Base-by-base conservation (phyloP, 1,140 invertebrate species). In the Dysdera silvatica region DNA sequence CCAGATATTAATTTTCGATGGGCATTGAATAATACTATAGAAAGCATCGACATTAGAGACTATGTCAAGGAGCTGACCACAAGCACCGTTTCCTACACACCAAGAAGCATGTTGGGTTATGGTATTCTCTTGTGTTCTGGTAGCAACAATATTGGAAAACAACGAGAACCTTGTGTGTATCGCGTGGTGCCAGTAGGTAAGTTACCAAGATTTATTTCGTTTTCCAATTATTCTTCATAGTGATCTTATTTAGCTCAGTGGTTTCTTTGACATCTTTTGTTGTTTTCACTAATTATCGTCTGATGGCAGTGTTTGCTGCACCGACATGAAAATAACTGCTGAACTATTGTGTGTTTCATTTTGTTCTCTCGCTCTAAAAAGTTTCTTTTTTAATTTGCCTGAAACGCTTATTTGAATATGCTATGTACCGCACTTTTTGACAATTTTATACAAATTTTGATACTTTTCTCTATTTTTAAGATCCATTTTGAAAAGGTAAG, bases 11-110 rank as follows among this genome's bases (percentile, higher is more conserved):
- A 87, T 71, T 95, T 93, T 72, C 84, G 84, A 57, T 94, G 91
- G 91, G 89, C 87, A 5, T 93, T 95, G 78, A 94, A 94, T 78
- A 92, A 91, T 74, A 90, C 89, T 2, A 88, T 88, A 0, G 90
- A 92, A 72, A 89, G 83, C 67, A 86, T 89, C 69, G 87, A 91
- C 24, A 55, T 63, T 6, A 69, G 61, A n/a, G 57, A 65, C 16
- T 69, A 65, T 51, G 40, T 56, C 4, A 37, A 58, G 18, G 64
- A 69, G 26, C 53, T 53, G 18, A 55, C 51, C 16, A 47, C 49
- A 31, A 68, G 67, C 31, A 61, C 56, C 16, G 67, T 68, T 1
- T 55, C 29, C 31, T 70, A 70, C 37, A 67, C 61, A 14, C 68
- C 69, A 3, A 31, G 54, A 7, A 63, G 52, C n/a, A 62, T 67